Conservation (phyloP, 1,140 invertebrate genomes). For the Drosophila sp. region DNA sequence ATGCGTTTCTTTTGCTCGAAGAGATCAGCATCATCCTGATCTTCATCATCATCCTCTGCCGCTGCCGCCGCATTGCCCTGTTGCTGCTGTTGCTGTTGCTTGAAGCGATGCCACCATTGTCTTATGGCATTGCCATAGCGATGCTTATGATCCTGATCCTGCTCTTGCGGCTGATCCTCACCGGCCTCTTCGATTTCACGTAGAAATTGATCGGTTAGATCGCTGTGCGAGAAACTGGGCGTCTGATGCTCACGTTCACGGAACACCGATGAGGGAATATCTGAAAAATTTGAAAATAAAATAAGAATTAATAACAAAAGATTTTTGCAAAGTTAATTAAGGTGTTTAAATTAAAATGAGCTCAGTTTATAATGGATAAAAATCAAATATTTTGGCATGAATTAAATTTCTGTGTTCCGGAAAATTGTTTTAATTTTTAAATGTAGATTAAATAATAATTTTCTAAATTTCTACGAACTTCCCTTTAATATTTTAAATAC, state of each 20-base stretch:
- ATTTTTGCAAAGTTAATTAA: too few species aligned
- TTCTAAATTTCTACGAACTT: too few species aligned
- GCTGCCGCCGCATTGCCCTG: conserved; percentile 44
- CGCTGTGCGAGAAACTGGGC: conserved; percentile 78
- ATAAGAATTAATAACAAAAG: too few species aligned
- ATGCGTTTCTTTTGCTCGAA: conserved; percentile 84
- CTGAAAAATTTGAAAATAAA: conserved; percentile 18
- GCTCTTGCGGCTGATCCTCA: conserved; percentile 10
- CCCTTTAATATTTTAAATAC: too few species aligned
- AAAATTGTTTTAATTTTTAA: too few species aligned
- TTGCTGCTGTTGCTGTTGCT: conserved; percentile 85
- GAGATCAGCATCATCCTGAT: conserved; percentile 63
- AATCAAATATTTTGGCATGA: too few species aligned
- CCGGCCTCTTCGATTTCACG: conserved; percentile 84
- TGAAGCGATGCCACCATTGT: conserved; percentile 84
- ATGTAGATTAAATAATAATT: too few species aligned
- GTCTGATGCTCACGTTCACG: conserved; percentile 71
- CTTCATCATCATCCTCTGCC: conserved; percentile 66
- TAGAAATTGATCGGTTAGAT: conserved; percentile 85
- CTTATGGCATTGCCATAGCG: conserved; percentile 85
- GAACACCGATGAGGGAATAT: conserved; percentile 56
- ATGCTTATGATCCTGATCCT: conserved; percentile 80
- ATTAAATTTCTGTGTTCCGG: too few species aligned
- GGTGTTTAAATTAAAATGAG: too few species aligned
- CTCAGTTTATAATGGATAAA: too few species aligned